Evolutionary conservation across 2,888 invertebrate genomes (phyloP).

Genomic region (Andrena dorsata): DNA sequence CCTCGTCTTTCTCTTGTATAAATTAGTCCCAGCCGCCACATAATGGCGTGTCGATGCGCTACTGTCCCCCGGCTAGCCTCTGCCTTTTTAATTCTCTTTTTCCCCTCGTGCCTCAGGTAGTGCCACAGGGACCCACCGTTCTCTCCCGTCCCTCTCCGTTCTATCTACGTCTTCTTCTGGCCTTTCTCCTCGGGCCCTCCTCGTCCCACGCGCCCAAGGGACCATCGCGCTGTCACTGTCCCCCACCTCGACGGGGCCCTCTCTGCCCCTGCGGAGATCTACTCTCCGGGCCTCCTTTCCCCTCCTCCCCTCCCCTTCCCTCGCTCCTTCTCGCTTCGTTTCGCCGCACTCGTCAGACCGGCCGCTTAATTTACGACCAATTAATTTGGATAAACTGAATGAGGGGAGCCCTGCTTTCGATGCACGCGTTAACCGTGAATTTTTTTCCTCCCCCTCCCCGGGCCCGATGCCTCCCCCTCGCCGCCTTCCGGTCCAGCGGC

Average conservation of each 20-base stretch:
- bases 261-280: background rate
- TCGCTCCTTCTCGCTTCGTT: conserved; percentile 57
- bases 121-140: conserved; percentile 7
- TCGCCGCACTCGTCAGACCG: conserved; percentile 74
- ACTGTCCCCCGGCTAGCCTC: conserved; percentile 78
- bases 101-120: conserved; percentile 39
- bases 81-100: conserved; percentile 60
- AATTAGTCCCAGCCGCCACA: conserved; percentile 85
- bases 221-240: conserved; percentile 7
- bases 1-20: conserved; percentile 84
- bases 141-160: conserved; percentile 23
- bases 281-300: conserved; percentile 44
- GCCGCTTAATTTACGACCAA: conserved; percentile 85
- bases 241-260: conserved; percentile 23
- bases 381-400: conserved; percentile 85
- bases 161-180: conserved; percentile 15
- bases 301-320: background rate
- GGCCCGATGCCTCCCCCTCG: background rate
- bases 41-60: conserved; percentile 85
- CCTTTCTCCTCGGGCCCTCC: conserved; percentile 42
- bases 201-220: background rate
- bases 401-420: conserved; percentile 79
- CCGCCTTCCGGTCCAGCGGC: conserved; percentile 48
- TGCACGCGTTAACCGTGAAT: conserved; percentile 83
- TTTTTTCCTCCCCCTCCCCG: conserved; percentile 67